Evolutionary conservation across 30 jellyfish, hydroid and myxozoan genomes (phyloP).

Genomic region (Mastigias papua): DNA sequence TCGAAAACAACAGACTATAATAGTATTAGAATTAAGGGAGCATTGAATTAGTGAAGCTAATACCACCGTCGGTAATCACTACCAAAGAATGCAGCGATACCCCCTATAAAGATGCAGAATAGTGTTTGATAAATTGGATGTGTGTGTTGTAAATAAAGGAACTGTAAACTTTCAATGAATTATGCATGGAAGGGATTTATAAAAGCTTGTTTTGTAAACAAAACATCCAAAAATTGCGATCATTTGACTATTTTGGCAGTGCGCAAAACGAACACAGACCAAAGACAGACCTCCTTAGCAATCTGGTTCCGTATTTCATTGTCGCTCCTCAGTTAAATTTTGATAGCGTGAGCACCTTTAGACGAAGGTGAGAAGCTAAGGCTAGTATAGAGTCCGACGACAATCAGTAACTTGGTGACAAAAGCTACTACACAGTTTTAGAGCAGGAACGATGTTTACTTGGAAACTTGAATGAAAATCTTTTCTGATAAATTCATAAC

Average conservation of each 20-base stretch:
- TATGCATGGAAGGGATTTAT: not conserved
- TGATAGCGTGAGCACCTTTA: not conserved
- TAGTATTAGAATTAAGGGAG: not conserved
- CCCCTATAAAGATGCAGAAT: not conserved
- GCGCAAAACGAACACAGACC: not conserved
- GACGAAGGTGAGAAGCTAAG: too few relatives aligned
- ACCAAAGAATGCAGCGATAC: not conserved
- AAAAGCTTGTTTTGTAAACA: slow-evolving; percentile 5
- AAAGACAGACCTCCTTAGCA: not conserved
- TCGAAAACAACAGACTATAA: not conserved
- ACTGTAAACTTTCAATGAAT: not conserved
- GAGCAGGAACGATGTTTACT: too few relatives aligned
- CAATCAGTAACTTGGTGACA: not conserved
- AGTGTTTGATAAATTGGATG: not conserved
- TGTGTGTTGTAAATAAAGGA: not conserved
- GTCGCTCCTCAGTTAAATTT: not conserved
- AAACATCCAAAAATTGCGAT: not conserved
- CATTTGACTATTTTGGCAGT: not conserved
- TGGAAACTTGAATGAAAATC: too few relatives aligned
- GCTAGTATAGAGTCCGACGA: too few relatives aligned
- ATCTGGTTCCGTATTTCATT: not conserved
- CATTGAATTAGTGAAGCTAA: not conserved
- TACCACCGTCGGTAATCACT: not conserved
- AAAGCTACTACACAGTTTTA: too few relatives aligned
- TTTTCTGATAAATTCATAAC: too few relatives aligned